These are phyloP conservation scores for Silvanus unidentatus DNA, from an alignment of 2,888 invertebrate species.

Conservation along the genomic window DNA sequence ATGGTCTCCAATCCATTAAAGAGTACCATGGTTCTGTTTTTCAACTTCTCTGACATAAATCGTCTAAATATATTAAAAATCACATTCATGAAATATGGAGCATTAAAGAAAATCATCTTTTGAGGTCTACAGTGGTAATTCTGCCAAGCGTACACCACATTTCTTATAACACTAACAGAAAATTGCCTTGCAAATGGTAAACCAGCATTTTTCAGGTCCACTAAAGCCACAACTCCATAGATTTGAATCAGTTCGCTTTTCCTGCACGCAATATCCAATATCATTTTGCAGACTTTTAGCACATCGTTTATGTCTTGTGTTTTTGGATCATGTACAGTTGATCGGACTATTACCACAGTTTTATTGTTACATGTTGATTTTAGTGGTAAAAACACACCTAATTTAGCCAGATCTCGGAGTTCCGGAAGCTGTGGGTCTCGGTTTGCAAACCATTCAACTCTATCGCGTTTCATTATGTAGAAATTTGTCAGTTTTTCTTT, in stretches of 20 bases:
- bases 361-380: constrained; percentile 45
- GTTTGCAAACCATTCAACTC: constrained; percentile 57
- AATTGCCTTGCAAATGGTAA: constrained; percentile 56
- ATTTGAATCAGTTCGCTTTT: constrained; percentile 46
- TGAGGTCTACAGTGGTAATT: constrained; percentile 65
- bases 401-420: constrained; percentile 51
- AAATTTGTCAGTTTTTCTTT: constrained; percentile 55
- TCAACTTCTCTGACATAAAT: constrained; percentile 58
- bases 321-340: constrained; percentile 55
- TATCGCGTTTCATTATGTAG: constrained; percentile 51
- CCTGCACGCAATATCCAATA: constrained; percentile 53
- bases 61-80: constrained; percentile 60
- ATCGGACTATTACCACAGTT: constrained; percentile 55
- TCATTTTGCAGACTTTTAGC: constrained; percentile 59
- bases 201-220: constrained; percentile 56
- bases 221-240: constrained; percentile 54
- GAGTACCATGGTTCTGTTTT: constrained; percentile 52
- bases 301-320: constrained; percentile 54
- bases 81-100: constrained; percentile 60
- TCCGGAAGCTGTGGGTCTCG: constrained; percentile 54
- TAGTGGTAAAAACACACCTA: constrained; percentile 57
- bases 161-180: constrained; percentile 53
- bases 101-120: constrained; percentile 62
- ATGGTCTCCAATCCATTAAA: constrained; percentile 44
- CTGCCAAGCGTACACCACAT: constrained; percentile 60